Conservation (phyloP, 2,888 invertebrate genomes). For the Microctonus hyperodae region DNA sequence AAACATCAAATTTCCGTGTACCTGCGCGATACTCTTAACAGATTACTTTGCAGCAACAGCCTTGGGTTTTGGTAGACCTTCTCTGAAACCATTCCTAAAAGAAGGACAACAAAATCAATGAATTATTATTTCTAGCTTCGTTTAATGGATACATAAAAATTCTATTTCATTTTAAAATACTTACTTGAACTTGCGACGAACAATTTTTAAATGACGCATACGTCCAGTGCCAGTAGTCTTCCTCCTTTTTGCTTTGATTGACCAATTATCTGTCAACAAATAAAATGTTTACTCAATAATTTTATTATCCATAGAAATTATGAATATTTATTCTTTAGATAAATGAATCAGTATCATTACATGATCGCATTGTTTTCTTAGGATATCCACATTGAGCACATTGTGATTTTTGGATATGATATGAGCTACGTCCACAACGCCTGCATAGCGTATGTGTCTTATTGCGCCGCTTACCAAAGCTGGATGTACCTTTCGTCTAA, state of each 20-base stretch:
- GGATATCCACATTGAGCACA: conserved; percentile 99
- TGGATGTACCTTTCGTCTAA: conserved; percentile 99
- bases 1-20: no score
- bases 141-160: neutral
- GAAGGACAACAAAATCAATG: conserved; percentile 56
- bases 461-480: conserved; percentile 99
- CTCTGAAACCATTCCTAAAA: conserved; percentile 90
- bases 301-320: neutral
- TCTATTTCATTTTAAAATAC: conserved; percentile 28
- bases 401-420: conserved; percentile 97
- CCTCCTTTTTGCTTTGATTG: conserved; percentile 97
- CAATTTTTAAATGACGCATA: conserved; percentile 94
- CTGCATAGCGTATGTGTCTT: conserved; percentile 99
- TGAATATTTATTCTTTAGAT: neutral
- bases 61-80: conserved; percentile 68
- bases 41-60: conserved; percentile 54
- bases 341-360: conserved; percentile 73
- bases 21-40: no score
- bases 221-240: conserved; percentile 99
- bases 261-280: conserved; percentile 92
- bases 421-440: conserved; percentile 96
- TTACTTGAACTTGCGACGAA: conserved; percentile 80
- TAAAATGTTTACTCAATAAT: conserved; percentile 34
- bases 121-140: neutral
- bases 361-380: conserved; percentile 90